Base-by-base conservation (phyloP, 2,797 vertebrate species). In the Acipenser ruthenus region DNA sequence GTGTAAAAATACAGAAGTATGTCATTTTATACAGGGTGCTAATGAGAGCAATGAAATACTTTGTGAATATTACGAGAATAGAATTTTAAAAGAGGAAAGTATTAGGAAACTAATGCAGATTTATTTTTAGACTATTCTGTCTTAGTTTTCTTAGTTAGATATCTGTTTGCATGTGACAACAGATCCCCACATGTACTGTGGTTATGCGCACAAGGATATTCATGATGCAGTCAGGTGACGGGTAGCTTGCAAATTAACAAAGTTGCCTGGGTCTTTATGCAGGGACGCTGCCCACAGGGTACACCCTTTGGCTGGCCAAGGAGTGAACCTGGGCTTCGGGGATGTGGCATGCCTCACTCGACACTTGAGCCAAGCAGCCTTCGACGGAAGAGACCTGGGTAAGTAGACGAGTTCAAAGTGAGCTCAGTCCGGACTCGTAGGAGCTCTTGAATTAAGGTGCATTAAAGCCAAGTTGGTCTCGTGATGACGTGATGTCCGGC, bases 231-330 rank as follows among this genome's bases (percentile, higher is more conserved):
- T 12, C 6, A 9, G 3, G 52, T 53, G 52, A 53, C 52, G 7
- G 52, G 12, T 9, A 2, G 8, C 52, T 12, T 53, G 52, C 52
- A 11, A 13, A 13, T 58, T 13, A 58, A 13, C 15, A 7, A 58
- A 58, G 37, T 12, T 11, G 55, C 55, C 55, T 58, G 55, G 12
- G 55, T 4, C 11, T 60, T 69, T 75, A 37, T 82, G 67, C 78
- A 99, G 97, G 74, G 97, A 99, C 71, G 95, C 97, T 64, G 97
- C 97, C 58, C 97, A 99, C 87, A 91, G 94, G 74, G 91, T 99
- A 69, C 96, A 99, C 84, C 97, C 96, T 5, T 87, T 99, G 67
- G 97, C 96, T 23, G 96, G 96, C 74, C 97, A 99, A 79, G 96
- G 97, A 75, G 96, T 89, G 75, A 99, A 99, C 87, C 89, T 99